These are phyloP conservation scores for Sparus aurata DNA, from an alignment of 2,797 vertebrate species.

Conservation along the genomic window DNA sequence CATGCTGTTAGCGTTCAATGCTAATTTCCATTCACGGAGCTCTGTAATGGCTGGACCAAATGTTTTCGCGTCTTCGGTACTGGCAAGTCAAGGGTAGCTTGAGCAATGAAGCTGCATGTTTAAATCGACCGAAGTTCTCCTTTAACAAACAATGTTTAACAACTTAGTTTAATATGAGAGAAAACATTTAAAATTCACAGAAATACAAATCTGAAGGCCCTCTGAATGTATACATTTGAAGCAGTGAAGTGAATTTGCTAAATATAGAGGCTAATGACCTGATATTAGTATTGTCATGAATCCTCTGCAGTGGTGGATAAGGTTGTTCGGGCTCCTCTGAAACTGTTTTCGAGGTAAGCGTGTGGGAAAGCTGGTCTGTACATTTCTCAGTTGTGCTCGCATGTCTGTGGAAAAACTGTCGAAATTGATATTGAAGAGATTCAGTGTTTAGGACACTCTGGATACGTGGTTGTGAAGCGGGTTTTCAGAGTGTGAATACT, in stretches of 20 bases:
- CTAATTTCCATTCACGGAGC: too few relatives aligned
- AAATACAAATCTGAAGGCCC: neutral
- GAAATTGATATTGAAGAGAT: conserved; percentile 14
- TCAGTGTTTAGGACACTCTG: conserved; percentile 14
- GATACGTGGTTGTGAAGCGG: conserved; percentile 18
- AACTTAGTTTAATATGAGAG: too few relatives aligned
- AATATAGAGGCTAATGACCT: neutral
- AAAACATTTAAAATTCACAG: neutral
- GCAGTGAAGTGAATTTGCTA: neutral
- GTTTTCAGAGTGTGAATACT: conserved; percentile 22
- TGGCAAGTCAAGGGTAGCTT: too few relatives aligned
- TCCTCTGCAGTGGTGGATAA: neutral
- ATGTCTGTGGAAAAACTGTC: conserved; percentile 13
- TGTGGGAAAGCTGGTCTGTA: neutral
- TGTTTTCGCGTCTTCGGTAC: too few relatives aligned
- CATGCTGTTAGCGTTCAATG: too few relatives aligned
- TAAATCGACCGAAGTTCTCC: too few relatives aligned
- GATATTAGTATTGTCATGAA: neutral
- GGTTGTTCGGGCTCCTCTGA: neutral
- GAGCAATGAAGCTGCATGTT: too few relatives aligned
- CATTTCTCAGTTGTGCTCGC: neutral
- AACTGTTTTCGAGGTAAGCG: conserved; percentile 14
- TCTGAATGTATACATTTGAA: neutral
- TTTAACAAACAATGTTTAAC: too few relatives aligned
- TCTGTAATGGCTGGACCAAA: too few relatives aligned